These are phyloP conservation scores for Stichopus chloronotus DNA, from an alignment of 35 echinoderm and acorn worm species.

Conservation along the genomic window DNA sequence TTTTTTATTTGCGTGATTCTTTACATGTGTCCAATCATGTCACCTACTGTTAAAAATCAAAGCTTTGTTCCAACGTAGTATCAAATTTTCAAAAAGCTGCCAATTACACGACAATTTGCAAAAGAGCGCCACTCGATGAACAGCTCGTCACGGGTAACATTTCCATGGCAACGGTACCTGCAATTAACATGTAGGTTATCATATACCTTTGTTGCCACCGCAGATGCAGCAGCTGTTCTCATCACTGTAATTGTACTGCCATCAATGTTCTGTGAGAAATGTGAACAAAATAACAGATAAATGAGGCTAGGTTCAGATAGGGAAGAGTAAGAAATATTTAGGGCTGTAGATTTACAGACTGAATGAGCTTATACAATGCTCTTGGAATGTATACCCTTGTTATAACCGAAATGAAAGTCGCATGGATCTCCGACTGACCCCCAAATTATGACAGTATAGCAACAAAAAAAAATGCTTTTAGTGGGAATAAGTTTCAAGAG, in stretches of 20 bases:
- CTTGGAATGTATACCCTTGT: no score
- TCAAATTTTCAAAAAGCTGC: not conserved
- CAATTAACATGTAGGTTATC: not conserved
- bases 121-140: not conserved
- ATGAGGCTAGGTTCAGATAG: no score
- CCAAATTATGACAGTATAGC: no score
- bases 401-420: no score
- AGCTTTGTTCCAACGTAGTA: not conserved
- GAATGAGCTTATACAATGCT: no score
- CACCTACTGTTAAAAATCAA: not conserved
- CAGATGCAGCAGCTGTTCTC: slow-evolving; percentile 10
- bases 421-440: no score
- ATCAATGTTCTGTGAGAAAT: not conserved
- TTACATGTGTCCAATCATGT: not conserved
- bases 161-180: not conserved
- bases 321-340: no score
- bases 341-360: no score
- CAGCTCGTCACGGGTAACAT: not conserved
- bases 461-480: no score
- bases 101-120: not conserved
- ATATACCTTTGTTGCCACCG: slow-evolving; percentile 14
- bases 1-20: no score
- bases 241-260: not conserved
- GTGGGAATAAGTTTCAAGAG: no score
- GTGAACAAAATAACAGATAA: no score